Conservation (phyloP, 2,113 vertebrate genomes). For the Xerus inauris region DNA sequence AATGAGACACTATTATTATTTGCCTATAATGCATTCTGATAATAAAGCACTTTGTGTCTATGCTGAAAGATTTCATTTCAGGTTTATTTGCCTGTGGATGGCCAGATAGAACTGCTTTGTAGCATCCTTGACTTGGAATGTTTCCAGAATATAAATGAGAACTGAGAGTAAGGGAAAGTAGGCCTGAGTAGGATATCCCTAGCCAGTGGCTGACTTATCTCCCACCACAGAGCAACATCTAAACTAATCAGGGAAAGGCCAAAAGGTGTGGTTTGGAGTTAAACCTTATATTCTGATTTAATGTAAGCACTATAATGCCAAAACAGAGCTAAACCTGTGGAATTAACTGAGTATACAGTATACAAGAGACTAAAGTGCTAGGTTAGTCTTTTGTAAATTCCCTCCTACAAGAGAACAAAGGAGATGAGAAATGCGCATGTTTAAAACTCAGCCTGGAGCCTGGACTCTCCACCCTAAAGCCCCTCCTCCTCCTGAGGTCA, state of each 20-base stretch:
- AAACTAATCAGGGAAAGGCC: slow-evolving; percentile 69
- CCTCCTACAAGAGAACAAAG: slow-evolving; percentile 40
- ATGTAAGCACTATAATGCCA: slow-evolving; percentile 63
- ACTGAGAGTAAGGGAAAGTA: slow-evolving; percentile 16
- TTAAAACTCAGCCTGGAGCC: background rate
- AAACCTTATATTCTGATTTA: slow-evolving; percentile 76
- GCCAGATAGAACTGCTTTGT: slow-evolving; percentile 72
- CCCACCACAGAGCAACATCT: slow-evolving; percentile 40
- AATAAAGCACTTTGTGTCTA: slow-evolving; percentile 31
- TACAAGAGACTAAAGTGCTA: background rate
- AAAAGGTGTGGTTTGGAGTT: slow-evolving; percentile 71
- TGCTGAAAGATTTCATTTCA: slow-evolving; percentile 76
- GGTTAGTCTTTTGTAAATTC: slow-evolving; percentile 50
- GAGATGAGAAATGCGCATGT: background rate
- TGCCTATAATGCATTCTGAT: slow-evolving; percentile 51
- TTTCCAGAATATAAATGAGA: slow-evolving; percentile 81
- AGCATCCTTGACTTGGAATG: slow-evolving; percentile 71
- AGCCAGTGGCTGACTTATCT: slow-evolving; percentile 66
- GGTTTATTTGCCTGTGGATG: slow-evolving; percentile 81
- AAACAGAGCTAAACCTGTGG: slow-evolving; percentile 58
- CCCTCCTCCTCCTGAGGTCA: background rate
- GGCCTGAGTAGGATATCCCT: slow-evolving; percentile 33
- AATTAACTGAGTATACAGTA: slow-evolving; percentile 43
- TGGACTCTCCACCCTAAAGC: background rate
- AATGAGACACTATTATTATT: slow-evolving; percentile 43